These are phyloP conservation scores for Oryzias javanicus DNA, from an alignment of 2,113 vertebrate species.

Conservation along the genomic window DNA sequence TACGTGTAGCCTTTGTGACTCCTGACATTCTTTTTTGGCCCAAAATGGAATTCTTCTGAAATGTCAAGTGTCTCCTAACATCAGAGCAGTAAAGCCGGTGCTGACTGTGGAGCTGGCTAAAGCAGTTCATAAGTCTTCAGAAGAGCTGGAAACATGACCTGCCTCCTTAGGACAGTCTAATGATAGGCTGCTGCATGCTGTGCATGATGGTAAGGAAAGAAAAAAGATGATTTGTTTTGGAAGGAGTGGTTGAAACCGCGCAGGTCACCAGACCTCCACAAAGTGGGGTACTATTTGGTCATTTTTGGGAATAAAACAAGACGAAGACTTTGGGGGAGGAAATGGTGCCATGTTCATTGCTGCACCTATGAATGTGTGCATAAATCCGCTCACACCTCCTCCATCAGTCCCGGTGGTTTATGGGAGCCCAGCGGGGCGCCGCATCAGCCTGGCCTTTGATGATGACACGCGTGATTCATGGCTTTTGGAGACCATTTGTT, in stretches of 20 bases:
- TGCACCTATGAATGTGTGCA: conserved; percentile 29
- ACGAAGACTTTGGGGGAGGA: not conserved
- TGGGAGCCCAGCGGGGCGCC: conserved; percentile 61
- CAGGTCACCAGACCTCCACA: conserved; percentile 8
- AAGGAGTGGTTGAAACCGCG: conserved; percentile 10
- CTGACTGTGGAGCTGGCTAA: conserved; percentile 28
- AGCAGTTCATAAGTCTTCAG: conserved; percentile 27
- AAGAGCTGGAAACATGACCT: conserved; percentile 52
- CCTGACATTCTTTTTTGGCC: conserved; percentile 1
- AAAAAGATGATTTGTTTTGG: conserved; percentile 37
- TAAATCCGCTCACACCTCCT: conserved; percentile 69
- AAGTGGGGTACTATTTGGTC: no score
- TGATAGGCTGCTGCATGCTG: conserved; percentile 44
- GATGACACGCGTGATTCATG: conserved; percentile 67
- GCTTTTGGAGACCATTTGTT: conserved; percentile 64
- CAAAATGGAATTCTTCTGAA: conserved; percentile 30
- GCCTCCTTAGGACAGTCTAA: conserved; percentile 48
- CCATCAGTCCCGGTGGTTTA: conserved; percentile 68
- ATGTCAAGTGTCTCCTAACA: conserved; percentile 48
- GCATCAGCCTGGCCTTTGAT: conserved; percentile 69
- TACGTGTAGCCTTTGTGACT: not conserved
- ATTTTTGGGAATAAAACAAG: no score
- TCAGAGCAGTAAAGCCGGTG: conserved; percentile 27
- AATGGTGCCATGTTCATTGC: not conserved
- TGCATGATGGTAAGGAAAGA: conserved; percentile 38